Evolutionary conservation across 1,140 invertebrate genomes (phyloP), one percentile per base, ranked within the genome.

Genomic region (Drosophila mayri): DNA sequence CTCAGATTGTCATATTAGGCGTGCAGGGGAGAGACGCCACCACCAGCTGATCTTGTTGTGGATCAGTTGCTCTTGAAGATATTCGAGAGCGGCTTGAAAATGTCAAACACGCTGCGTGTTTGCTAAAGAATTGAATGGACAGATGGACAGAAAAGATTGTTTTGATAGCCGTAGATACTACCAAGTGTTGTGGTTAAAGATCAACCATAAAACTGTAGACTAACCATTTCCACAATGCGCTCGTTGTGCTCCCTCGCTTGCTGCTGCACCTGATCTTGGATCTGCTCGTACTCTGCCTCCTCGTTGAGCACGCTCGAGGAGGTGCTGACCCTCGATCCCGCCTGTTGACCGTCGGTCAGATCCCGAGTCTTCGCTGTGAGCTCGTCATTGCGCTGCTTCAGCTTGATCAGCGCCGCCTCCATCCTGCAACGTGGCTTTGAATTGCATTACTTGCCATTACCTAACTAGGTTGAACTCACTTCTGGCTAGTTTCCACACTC

Each of bases 341-440:
- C 70, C 55, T 84, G 84, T 18, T 84, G 84, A n/a, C 91, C 91
- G 78, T 93, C 92, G 9, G 84, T 76, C 35, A 80, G 46, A 59
- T 93, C 92, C 5, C 81, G 79, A 14, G 80, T 43, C 41, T 79
- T 82, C 5, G 71, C 79, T 8, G 57, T 84, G 2, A 93, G 70
- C 65, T 92, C 92, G 79, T 93, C 92, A n/a, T 92, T 92, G 46
- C 92, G 86, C 46, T 92, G 91, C 74, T 92, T 93, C 4, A 93
- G 67, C 57, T 91, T 84, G 32, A 93, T 92, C 14, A 93, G 59
- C 2, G 92, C 92, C 1, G 90, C 68, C 63, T 93, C 92, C 92
- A 93, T 93, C 81, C 92, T 93, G 46, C 4, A 20, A 16, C 32
- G 4, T 1, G 9, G 18, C 35, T 32, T 37, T 12, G 5, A 3